Base-by-base conservation (phyloP, 2,888 invertebrate genomes). In the Chironomus tentans region DNA sequence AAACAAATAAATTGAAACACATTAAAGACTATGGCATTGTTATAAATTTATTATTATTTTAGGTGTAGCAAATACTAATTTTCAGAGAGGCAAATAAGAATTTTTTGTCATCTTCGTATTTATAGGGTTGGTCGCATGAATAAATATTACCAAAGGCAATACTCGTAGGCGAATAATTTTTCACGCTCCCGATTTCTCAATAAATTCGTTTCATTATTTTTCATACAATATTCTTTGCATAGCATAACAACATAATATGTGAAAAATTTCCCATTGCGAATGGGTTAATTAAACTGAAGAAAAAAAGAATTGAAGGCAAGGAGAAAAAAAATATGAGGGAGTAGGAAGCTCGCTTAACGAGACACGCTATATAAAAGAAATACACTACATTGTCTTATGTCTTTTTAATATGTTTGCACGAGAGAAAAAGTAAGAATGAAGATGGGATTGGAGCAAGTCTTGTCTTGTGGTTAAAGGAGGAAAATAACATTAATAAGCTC, bases 161-260 rank as follows among this genome's bases (percentile, higher is more conserved):
- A 38, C 10, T 65, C 7, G 71, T 71, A 56, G 71, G 71, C 71
- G 71, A 71, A 13, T 24, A 22, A 71, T 56, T 71, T 70, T 71
- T 71, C 71, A 71, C 28, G 71, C 71, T 71, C 56, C 71, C 56
- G 71, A 71, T 65, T 65, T 22, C 65, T 24, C 12, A 65, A 65
- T 65, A 65, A 71, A 24, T 21, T 70, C 13, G 2, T 18, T 56
- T 56, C 15, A 18, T 56, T 56, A 56, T 56, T 56, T 18, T 56
- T 56, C 48, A 50, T 15, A 50, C 38, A 38, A 38, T 38, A 38
- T 38, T 38, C 38, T 38, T 50, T 5, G 56, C 56, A 56, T 56
- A 56, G 15, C 18, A 56, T 56, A 56, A 56, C n/a, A 56, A 56
- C 56, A 56, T 28, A 56, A 47, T 21, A 56, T 71, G 50, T 71